Evolutionary conservation across 1,140 invertebrate species (phyloP).

Genomic region (Drosophila sp.): DNA sequence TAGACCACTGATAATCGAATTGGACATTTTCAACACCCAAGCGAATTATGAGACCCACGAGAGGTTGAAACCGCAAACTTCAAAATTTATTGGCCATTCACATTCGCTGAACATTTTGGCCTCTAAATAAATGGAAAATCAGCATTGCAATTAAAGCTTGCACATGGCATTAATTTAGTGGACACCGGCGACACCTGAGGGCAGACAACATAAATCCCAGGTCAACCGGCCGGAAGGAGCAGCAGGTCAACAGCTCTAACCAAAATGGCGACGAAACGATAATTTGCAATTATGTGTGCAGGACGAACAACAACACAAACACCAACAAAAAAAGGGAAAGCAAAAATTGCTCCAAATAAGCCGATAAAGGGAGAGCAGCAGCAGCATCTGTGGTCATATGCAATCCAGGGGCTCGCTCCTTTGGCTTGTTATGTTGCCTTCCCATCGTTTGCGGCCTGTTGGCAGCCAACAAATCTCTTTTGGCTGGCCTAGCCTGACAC

Average conservation of each 20-base stretch:
- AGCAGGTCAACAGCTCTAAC: conserved; percentile 34
- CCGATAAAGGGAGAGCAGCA: background rate
- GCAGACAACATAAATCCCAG: conserved; percentile 57
- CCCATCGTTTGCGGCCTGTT: conserved; percentile 71
- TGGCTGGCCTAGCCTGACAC: conserved; percentile 22
- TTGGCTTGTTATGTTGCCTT: conserved; percentile 40
- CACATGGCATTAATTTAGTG: conserved; percentile 74
- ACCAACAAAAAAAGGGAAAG: conserved; percentile 13
- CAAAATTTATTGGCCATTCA: conserved; percentile 56
- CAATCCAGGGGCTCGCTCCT: conserved; percentile 10
- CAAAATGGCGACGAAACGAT: conserved; percentile 66
- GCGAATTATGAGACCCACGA: conserved; percentile 46
- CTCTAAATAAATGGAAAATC: conserved; percentile 63
- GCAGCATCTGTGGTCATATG: conserved; percentile 5
- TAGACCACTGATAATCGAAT: conserved; percentile 58
- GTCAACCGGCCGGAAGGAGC: background rate
- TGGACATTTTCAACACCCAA: conserved; percentile 39
- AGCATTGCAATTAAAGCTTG: conserved; percentile 73
- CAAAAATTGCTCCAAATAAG: conserved; percentile 61
- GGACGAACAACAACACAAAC: conserved; percentile 10
- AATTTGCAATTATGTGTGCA: conserved; percentile 74
- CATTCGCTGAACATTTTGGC: conserved; percentile 3
- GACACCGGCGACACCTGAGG: conserved; percentile 59
- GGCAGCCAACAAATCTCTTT: conserved; percentile 71
- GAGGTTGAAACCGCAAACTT: conserved; percentile 30